Conservation (phyloP, 1,140 invertebrate genomes). For the Zaprionus camerounensis region DNA sequence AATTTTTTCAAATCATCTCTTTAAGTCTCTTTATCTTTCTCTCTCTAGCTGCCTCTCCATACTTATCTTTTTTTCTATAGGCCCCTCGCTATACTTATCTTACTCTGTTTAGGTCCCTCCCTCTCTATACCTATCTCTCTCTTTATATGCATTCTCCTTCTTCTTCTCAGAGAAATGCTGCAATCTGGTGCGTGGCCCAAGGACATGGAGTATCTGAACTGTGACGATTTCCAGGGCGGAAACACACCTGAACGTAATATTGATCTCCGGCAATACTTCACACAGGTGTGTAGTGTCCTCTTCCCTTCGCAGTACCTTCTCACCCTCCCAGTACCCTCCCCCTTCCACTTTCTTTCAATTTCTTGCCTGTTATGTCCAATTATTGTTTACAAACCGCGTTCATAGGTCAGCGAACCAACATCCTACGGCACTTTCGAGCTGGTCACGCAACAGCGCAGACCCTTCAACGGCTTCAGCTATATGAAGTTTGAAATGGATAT, state of each 20-base stretch:
- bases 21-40: too few relatives aligned
- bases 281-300: conserved; percentile 84
- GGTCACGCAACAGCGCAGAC: conserved; percentile 78
- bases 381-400: conserved; percentile 56
- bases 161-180: conserved; percentile 74
- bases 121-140: too few relatives aligned
- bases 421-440: conserved; percentile 88
- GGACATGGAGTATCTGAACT: conserved; percentile 89
- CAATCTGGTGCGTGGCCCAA: conserved; percentile 89
- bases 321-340: neutral
- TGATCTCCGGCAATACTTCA: conserved; percentile 86
- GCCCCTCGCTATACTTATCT: too few relatives aligned
- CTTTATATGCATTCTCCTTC: neutral
- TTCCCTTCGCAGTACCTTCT: too few relatives aligned
- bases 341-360: conserved; percentile 23
- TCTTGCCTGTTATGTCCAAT: conserved; percentile 56
- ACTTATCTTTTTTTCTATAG: too few relatives aligned
- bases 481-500: conserved; percentile 90
- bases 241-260: conserved; percentile 88
- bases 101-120: too few relatives aligned
- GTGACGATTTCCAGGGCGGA: conserved; percentile 90
- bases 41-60: too few relatives aligned
- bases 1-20: too few relatives aligned
- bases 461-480: conserved; percentile 89
- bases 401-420: conserved; percentile 86